A percentile compares a stretch with the other conserved stretches of the same genome.
These are phyloP conservation scores for Spizella passerina DNA, from an alignment of 2,797 vertebrate genomes.

Conservation along the genomic window DNA sequence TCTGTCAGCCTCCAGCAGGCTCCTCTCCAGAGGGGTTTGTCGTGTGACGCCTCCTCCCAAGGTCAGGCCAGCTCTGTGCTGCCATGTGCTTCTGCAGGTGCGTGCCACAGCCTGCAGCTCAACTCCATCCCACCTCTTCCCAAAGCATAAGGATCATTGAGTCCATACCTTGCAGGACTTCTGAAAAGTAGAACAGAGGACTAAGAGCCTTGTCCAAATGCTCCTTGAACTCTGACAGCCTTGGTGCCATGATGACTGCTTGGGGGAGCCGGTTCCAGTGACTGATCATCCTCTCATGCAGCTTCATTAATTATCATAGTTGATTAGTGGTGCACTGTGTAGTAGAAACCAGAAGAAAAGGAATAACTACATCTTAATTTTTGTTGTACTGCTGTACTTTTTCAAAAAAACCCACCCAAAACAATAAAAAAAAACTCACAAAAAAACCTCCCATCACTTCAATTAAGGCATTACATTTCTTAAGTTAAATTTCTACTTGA, in stretches of 20 bases:
- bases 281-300: background rate
- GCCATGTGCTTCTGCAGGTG: background rate
- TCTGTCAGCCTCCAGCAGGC: background rate
- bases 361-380: background rate
- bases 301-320: background rate
- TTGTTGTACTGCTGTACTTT: background rate
- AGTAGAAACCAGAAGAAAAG: background rate
- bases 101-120: background rate
- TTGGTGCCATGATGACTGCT: background rate
- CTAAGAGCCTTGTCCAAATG: background rate
- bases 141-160: background rate
- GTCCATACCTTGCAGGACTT: background rate
- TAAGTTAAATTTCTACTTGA: background rate
- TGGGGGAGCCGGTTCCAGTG: background rate
- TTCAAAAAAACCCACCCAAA: background rate
- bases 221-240: background rate
- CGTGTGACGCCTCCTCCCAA: fast-evolving
- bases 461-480: background rate
- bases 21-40: background rate
- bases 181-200: background rate
- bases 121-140: background rate
- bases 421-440: background rate
- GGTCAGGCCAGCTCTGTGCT: background rate
- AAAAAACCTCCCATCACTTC: background rate
- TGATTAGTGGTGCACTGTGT: background rate